phyloP scores from a whole-genome alignment of 1,140 invertebrate genomes.

The Drosophila littoralis region DNA sequence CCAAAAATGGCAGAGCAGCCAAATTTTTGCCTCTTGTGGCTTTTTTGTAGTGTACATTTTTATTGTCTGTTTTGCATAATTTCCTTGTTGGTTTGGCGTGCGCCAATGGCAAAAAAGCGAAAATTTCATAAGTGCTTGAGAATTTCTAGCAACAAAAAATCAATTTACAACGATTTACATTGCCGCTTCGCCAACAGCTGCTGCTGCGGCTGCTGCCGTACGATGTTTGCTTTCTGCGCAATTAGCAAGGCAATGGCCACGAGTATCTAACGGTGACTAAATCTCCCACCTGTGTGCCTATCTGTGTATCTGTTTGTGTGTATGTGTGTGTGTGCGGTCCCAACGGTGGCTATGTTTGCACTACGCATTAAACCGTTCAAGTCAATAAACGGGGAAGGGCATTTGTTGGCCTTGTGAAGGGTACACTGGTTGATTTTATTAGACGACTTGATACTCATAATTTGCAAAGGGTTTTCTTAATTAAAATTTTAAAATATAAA shows the following conservation, averaged over 20 bases:
- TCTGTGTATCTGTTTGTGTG: conserved; percentile 9
- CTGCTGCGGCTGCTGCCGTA: conserved; percentile 23
- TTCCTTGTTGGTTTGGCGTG: conserved; percentile 46
- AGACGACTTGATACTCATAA: not conserved
- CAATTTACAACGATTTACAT: conserved; percentile 46
- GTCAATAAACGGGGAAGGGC: conserved; percentile 41
- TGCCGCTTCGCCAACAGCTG: conserved; percentile 36
- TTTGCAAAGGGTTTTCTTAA: no score
- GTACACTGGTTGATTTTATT: not conserved
- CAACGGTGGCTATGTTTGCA: conserved; percentile 61
- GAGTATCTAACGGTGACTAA: conserved; percentile 62
- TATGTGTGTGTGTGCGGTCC: conserved; percentile 55
- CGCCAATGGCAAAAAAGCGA: conserved; percentile 69
- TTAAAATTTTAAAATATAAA: not conserved
- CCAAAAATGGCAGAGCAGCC: conserved; percentile 67
- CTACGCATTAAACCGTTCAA: conserved; percentile 62
- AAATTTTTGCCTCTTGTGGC: conserved; percentile 57
- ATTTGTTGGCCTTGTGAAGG: conserved; percentile 1
- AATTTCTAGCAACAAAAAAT: conserved; percentile 59
- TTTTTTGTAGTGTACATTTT: conserved; percentile 4
- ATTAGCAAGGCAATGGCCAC: conserved; percentile 65
- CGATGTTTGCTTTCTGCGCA: conserved; percentile 67
- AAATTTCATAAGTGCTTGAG: conserved; percentile 71
- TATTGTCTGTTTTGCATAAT: conserved; percentile 60
- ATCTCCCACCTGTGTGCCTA: conserved; percentile 39